Conservation (phyloP, 2,797 vertebrate genomes). For the Propithecus deckenii region DNA sequence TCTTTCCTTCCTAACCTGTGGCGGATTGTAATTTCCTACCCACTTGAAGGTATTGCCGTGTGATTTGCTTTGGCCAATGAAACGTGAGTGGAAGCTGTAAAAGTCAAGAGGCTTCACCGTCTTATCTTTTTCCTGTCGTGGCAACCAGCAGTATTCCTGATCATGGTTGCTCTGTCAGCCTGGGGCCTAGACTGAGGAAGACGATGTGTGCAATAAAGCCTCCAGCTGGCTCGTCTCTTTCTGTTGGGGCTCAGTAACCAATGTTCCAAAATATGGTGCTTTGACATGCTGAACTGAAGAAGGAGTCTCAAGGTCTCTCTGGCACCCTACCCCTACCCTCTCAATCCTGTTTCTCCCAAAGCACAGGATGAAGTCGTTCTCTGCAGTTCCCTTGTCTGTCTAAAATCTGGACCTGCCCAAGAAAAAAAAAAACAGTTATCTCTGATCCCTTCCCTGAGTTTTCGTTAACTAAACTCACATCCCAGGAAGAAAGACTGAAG, state of each 20-base stretch:
- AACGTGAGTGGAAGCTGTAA: background rate
- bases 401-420: background rate
- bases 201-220: background rate
- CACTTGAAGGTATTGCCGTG: background rate
- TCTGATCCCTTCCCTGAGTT: background rate
- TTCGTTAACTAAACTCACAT: background rate
- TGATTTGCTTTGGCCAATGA: background rate
- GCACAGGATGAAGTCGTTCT: background rate
- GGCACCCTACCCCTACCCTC: background rate
- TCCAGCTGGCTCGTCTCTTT: background rate
- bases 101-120: background rate
- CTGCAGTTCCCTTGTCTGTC: background rate
- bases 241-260: background rate
- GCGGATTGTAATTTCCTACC: background rate
- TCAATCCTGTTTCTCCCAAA: background rate
- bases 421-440: background rate
- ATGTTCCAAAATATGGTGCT: background rate
- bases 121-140: background rate
- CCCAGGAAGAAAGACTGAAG: background rate
- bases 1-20: constrained; percentile 35
- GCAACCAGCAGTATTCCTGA: background rate
- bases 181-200: background rate
- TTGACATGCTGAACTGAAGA: background rate
- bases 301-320: background rate
- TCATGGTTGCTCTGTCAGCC: background rate